Conservation (phyloP, 2,113 vertebrate species). For the Acrocephalus kingi region DNA sequence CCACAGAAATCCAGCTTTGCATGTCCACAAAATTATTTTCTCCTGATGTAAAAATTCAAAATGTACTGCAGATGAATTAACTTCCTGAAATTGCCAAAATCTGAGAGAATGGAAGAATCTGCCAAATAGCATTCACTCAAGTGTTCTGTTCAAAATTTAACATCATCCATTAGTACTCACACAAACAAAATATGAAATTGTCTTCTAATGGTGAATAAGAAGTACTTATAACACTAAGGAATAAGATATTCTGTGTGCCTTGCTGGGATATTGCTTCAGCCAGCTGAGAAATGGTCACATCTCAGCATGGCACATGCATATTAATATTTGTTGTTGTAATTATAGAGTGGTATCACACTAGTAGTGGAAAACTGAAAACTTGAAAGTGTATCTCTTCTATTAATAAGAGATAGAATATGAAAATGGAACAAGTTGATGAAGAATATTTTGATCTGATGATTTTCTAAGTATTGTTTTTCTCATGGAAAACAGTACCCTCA, state of each 20-base stretch:
- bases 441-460: background rate
- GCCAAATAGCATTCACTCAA: background rate
- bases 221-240: constrained; percentile 1
- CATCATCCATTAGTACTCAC: background rate
- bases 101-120: background rate
- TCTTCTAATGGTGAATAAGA: background rate
- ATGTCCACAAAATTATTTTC: background rate
- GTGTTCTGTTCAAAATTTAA: background rate
- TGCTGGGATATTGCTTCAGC: constrained; percentile 25
- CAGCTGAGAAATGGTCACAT: constrained; percentile 17
- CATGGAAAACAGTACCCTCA: background rate
- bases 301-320: background rate
- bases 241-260: background rate
- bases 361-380: background rate
- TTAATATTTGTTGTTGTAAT: background rate
- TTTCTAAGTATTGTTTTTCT: background rate
- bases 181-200: background rate
- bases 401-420: background rate
- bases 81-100: background rate
- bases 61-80: background rate
- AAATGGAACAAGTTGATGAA: background rate
- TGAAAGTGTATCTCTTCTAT: background rate
- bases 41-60: background rate
- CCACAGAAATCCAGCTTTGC: background rate
- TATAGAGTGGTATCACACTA: background rate